These are phyloP conservation scores for Keiferia lycopersicella DNA, from an alignment of 2,888 invertebrate species.

Conservation along the genomic window DNA sequence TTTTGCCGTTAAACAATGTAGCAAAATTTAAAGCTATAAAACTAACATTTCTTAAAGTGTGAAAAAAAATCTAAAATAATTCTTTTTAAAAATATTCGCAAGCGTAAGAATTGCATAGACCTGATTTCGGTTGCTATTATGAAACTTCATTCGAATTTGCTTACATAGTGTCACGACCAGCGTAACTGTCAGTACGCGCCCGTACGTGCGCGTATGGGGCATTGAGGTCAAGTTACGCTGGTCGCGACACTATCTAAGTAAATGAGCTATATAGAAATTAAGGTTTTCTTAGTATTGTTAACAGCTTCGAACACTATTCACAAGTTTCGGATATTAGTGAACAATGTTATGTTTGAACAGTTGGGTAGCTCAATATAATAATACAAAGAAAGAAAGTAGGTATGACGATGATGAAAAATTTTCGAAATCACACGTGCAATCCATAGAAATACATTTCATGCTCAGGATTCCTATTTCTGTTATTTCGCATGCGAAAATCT, in stretches of 20 bases:
- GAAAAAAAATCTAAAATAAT: neutral
- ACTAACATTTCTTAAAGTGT: too few species aligned
- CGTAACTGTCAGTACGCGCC: too few species aligned
- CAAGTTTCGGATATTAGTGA: neutral
- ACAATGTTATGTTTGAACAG: neutral
- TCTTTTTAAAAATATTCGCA: neutral
- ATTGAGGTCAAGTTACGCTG: too few species aligned
- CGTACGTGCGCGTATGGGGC: too few species aligned
- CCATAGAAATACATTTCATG: neutral
- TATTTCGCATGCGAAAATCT: too few species aligned
- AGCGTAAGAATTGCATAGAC: constrained; percentile 4
- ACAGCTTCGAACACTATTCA: constrained; percentile 6
- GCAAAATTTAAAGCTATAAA: too few species aligned
- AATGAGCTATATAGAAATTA: too few species aligned
- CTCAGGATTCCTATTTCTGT: too few species aligned
- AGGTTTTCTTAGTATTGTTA: constrained; percentile 9
- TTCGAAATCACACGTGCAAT: neutral
- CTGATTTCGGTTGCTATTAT: constrained; percentile 1
- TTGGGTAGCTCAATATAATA: neutral
- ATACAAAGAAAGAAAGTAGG: neutral
- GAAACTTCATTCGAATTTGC: too few species aligned
- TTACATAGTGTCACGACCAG: too few species aligned
- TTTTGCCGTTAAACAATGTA: too few species aligned
- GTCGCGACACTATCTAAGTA: too few species aligned
- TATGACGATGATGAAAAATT: neutral